Conservation (phyloP, 1,140 invertebrate species). For the Probaryconus sp. region DNA sequence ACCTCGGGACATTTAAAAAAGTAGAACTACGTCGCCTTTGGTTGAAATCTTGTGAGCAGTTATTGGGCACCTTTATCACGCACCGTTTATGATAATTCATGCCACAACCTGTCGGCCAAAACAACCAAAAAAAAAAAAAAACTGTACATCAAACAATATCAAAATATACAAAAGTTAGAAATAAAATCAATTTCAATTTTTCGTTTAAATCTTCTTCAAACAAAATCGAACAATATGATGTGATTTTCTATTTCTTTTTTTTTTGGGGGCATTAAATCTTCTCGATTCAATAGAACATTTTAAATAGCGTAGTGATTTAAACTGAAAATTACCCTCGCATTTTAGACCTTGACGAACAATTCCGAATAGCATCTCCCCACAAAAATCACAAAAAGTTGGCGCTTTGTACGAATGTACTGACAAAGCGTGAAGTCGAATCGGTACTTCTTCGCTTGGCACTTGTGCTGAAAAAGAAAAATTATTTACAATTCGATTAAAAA, state of each 20-base stretch:
- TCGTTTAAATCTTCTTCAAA: no score
- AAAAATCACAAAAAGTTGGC: constrained; percentile 99
- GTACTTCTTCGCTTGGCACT: constrained; percentile 84
- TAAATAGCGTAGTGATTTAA: constrained; percentile 40
- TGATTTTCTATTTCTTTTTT: no score
- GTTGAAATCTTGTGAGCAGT: constrained; percentile 85
- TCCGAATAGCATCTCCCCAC: constrained; percentile 99
- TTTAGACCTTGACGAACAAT: constrained; percentile 98
- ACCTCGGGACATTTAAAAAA: constrained; percentile 83
- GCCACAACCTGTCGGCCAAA: constrained; percentile 92
- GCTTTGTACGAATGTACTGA: constrained; percentile 98
- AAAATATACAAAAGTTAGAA: constrained; percentile 15
- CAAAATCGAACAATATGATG: no score
- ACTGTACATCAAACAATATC: no score
- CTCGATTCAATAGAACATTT: constrained; percentile 1
- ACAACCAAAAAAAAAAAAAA: constrained; percentile 13
- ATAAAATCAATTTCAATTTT: no score
- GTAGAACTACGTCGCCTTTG: constrained; percentile 79
- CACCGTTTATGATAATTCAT: constrained; percentile 99
- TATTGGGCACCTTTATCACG: constrained; percentile 98
- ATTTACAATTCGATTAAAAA: no score
- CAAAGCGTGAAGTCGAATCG: constrained; percentile 93
- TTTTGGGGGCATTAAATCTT: no score
- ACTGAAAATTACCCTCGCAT: constrained; percentile 93
- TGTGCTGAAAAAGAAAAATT: constrained; percentile 79